Conservation (phyloP, 2,113 vertebrate genomes). For the Nannospalax galili region DNA sequence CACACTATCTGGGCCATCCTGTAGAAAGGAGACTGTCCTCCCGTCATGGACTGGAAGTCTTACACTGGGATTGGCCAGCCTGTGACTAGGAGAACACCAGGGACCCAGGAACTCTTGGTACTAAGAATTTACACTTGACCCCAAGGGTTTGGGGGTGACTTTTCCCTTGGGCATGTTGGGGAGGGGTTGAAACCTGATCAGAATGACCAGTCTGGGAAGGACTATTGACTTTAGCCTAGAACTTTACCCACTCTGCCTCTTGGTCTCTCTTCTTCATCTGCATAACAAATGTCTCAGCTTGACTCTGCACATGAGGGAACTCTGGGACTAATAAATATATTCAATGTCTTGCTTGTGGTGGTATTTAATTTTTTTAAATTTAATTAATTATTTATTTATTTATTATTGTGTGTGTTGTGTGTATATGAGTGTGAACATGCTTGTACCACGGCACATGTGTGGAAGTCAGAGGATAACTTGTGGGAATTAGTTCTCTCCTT, state of each 20-base stretch:
- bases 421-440: background rate
- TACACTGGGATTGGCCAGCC: background rate
- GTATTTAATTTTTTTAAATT: background rate
- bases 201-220: background rate
- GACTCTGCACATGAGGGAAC: background rate
- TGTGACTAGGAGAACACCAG: background rate
- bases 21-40: background rate
- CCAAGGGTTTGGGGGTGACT: background rate
- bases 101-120: background rate
- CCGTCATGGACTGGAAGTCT: background rate
- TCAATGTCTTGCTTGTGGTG: background rate
- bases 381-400: background rate
- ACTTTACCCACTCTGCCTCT: too few relatives aligned
- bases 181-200: background rate
- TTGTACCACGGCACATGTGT: background rate
- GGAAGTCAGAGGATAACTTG: background rate
- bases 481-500: background rate
- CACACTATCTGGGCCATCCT: background rate
- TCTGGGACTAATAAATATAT: background rate
- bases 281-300: background rate
- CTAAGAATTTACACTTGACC: background rate
- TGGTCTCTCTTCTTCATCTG: background rate
- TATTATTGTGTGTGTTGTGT: background rate
- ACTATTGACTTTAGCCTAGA: background rate
- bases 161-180: background rate